These are phyloP conservation scores for Hemicentrotus pulcherrimus DNA, from an alignment of 35 echinoderm and acorn worm genomes.

Conservation along the genomic window DNA sequence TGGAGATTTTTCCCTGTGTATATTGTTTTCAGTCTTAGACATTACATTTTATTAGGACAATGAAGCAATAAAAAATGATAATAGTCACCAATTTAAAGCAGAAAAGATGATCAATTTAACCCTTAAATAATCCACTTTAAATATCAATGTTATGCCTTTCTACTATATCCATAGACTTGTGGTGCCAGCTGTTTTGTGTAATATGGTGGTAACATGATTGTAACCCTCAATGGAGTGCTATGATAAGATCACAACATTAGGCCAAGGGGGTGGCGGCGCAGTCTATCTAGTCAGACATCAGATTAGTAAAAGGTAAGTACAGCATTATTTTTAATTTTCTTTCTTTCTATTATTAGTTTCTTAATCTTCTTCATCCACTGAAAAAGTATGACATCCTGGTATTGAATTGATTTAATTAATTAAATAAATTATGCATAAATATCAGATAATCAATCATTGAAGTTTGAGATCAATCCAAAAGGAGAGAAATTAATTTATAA, in stretches of 20 bases:
- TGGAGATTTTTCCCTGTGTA: too few relatives aligned
- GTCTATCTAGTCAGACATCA: conserved; percentile 70
- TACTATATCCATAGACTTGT: conserved; percentile 9
- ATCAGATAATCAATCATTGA: too few relatives aligned
- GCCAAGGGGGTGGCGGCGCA: conserved; percentile 61
- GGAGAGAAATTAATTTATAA: too few relatives aligned
- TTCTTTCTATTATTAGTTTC: background rate
- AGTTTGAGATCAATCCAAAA: too few relatives aligned
- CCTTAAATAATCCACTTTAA: too few relatives aligned
- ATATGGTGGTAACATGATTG: background rate
- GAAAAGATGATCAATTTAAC: too few relatives aligned
- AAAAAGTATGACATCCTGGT: too few relatives aligned
- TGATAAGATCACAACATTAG: conserved; percentile 67
- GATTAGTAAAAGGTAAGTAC: conserved; percentile 60
- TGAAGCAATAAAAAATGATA: too few relatives aligned
- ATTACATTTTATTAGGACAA: too few relatives aligned
- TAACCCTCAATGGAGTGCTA: conserved; percentile 51
- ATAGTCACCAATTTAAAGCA: too few relatives aligned
- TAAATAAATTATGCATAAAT: background rate
- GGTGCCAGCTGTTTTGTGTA: conserved; percentile 19
- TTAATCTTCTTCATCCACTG: background rate
- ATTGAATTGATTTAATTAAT: background rate
- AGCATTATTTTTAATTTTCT: background rate
- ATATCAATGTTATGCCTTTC: background rate
- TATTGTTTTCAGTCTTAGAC: too few relatives aligned